Base-by-base conservation (phyloP, 92 coral and sea anemone genomes). In the Montipora capitata region DNA sequence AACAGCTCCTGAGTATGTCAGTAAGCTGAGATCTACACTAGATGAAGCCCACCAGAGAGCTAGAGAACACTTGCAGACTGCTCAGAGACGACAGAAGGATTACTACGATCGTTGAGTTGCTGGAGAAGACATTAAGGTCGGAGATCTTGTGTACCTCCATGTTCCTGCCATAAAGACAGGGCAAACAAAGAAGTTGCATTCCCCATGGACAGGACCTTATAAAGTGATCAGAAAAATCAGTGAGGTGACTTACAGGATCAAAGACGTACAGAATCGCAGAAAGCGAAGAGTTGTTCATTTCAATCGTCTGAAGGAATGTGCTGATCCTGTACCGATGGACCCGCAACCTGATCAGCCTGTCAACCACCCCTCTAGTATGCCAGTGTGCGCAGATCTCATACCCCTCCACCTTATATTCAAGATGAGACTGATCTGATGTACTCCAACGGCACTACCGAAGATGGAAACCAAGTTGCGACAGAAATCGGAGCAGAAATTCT, bases 41-140 rank as follows among this genome's bases (percentile, higher is more conserved):
- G 52, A 48, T 5, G 52, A 48, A 48, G 52, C 7, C 2, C 2
- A 48, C 0, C 7, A 48, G 52, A 5, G 1, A 5, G 52, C 52
- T 0, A 48, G 52, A 48, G 52, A 48, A 0, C 52, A 48, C 52
- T 78, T 14, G 4, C 63, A 65, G 6, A 44, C 52, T 52, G 86
- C 89, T 7, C 90, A 84, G 35, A 71, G 62, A 40, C 41, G 90
- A 7, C 90, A 85, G 72, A 85, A 90, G 85, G 84, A 84, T 45
- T 56, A 90, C n/a, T 84, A 85, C 38, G 89, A 84, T 74, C 64
- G 20, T 66, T 57, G 64, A 42, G 18, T 80, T 35, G 65, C 77
- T 51, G 89, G 85, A 44, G 89, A 40, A 44, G 58, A 68, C 5
- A 81, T 83, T 27, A 52, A 66, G 68, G 76, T 81, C 52, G 88